phyloP scores from a whole-genome alignment of 2,888 invertebrate species.

The Synergus umbraculus region DNA sequence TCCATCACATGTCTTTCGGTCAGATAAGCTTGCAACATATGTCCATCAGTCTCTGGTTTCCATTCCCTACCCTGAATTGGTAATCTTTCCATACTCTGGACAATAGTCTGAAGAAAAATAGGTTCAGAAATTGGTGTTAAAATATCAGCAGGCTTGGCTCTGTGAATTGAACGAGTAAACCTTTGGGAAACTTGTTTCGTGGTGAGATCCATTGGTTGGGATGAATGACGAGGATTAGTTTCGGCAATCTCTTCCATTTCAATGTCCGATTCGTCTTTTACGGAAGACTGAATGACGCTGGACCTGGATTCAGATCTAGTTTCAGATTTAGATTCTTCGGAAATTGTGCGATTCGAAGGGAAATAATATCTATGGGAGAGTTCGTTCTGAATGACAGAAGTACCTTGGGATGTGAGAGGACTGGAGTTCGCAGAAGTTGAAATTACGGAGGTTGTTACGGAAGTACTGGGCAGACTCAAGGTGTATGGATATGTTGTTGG shows the following conservation, averaged over 20 bases:
- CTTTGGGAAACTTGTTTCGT: slow-evolving; percentile 62
- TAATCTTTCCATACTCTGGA: slow-evolving; percentile 82
- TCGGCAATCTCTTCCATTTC: slow-evolving; percentile 59
- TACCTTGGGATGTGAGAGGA: slow-evolving; percentile 57
- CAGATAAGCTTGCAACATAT: slow-evolving; percentile 85
- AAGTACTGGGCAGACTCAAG: slow-evolving; percentile 46
- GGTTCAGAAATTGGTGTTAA: slow-evolving; percentile 82
- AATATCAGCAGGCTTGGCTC: slow-evolving; percentile 78
- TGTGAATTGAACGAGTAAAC: slow-evolving; percentile 54
- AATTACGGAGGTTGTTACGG: slow-evolving; percentile 52
- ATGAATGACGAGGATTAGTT: slow-evolving; percentile 55
- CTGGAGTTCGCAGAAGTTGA: slow-evolving; percentile 49
- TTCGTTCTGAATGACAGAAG: slow-evolving; percentile 67
- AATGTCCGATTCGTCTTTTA: slow-evolving; percentile 61
- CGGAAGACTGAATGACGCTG: slow-evolving; percentile 64
- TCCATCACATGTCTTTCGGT: slow-evolving; percentile 86
- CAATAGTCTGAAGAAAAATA: slow-evolving; percentile 81
- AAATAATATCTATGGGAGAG: slow-evolving; percentile 74
- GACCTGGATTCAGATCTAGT: slow-evolving; percentile 53
- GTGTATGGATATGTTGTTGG: slow-evolving; percentile 85
- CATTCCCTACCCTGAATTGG: slow-evolving; percentile 81
- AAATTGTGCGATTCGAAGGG: slow-evolving; percentile 68
- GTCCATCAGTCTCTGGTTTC: slow-evolving; percentile 79
- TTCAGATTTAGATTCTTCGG: slow-evolving; percentile 54
- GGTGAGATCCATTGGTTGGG: slow-evolving; percentile 78